Evolutionary conservation across 37 sponge, comb jelly and placozoan species (phyloP).

Genomic region (Chondrosia reniformis): DNA sequence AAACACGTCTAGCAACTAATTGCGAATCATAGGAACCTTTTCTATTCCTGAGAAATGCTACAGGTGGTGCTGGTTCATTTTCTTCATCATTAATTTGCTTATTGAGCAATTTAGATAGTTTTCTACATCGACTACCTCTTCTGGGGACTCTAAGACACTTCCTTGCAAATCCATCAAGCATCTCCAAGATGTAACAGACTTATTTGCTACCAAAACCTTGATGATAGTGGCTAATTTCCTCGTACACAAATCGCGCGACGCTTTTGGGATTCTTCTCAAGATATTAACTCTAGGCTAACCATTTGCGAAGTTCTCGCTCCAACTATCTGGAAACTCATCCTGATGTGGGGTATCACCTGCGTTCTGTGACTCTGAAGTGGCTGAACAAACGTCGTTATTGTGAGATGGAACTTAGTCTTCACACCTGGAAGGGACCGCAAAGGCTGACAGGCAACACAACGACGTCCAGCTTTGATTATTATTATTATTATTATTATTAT

Average conservation of each 20-base stretch:
- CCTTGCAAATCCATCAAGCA: background rate
- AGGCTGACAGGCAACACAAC: no score
- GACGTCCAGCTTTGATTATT: no score
- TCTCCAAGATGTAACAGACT: background rate
- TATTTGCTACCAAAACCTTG: background rate
- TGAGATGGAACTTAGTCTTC: no score
- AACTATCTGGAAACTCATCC: background rate
- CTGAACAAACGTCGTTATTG: no score
- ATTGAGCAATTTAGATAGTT: background rate
- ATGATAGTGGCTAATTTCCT: constrained; percentile 12
- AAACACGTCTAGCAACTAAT: background rate
- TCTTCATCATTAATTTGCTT: background rate
- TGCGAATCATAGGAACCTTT: background rate
- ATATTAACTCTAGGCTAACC: background rate
- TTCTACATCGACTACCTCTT: background rate
- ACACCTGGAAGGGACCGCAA: no score
- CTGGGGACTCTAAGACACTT: background rate
- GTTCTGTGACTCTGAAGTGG: no score
- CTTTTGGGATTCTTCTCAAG: background rate
- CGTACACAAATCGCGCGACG: background rate
- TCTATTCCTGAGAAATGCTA: no score
- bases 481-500: no score
- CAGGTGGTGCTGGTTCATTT: background rate
- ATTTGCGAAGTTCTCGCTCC: background rate
- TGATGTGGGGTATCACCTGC: no score